phyloP scores from a whole-genome alignment of 2,888 invertebrate genomes.

The Desoria tigrina region DNA sequence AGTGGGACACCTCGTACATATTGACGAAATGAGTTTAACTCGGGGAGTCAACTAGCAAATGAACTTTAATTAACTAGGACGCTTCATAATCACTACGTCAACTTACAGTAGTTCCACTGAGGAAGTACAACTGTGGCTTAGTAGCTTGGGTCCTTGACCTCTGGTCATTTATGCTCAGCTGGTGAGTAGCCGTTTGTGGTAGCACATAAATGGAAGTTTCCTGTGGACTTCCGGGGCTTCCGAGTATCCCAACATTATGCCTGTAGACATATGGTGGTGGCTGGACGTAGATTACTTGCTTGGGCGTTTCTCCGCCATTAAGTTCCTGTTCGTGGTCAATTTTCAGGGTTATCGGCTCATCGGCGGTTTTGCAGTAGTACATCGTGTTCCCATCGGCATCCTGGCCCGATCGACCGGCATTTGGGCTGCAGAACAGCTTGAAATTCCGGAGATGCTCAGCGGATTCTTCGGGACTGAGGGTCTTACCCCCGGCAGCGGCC shows the following conservation, averaged over 20 bases:
- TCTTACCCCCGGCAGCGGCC: conserved; percentile 19
- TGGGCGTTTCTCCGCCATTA: conserved; percentile 21
- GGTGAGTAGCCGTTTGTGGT: conserved; percentile 27
- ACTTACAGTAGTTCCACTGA: too few relatives aligned
- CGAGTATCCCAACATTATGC: conserved; percentile 28
- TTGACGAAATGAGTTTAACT: too few relatives aligned
- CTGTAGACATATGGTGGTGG: conserved; percentile 30
- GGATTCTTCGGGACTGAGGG: conserved; percentile 27
- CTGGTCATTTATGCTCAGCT: background rate
- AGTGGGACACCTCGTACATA: too few relatives aligned
- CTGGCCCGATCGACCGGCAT: background rate
- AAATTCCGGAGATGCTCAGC: conserved; percentile 19
- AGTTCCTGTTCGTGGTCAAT: conserved; percentile 22
- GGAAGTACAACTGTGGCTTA: too few relatives aligned
- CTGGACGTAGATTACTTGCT: conserved; percentile 38
- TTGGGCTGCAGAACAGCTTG: conserved; percentile 15
- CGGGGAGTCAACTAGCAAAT: too few relatives aligned
- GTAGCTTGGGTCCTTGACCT: too few relatives aligned
- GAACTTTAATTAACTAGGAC: too few relatives aligned
- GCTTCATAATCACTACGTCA: too few relatives aligned
- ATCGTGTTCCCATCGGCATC: conserved; percentile 26
- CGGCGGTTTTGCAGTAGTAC: conserved; percentile 28
- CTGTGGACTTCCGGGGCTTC: conserved; percentile 25
- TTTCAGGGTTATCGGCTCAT: conserved; percentile 6
- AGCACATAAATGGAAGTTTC: conserved; percentile 35